phyloP scores from a whole-genome alignment of 2,888 invertebrate species.

The Tachina lurida region DNA sequence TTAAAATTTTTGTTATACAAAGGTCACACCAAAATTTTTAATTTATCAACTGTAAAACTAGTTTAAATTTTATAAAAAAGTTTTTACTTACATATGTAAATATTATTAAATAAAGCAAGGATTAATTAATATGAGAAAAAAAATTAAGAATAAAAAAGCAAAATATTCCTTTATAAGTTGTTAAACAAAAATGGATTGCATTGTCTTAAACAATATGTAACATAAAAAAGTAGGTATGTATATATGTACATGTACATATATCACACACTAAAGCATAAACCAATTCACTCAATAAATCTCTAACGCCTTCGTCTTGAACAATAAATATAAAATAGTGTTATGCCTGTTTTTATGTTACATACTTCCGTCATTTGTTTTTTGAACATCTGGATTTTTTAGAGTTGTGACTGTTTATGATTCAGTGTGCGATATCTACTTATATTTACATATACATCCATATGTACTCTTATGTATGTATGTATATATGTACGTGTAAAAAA shows the following conservation, averaged over 20 bases:
- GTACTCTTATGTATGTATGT: background rate
- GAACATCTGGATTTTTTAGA: too few relatives aligned
- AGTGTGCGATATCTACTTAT: too few relatives aligned
- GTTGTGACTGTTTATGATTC: too few relatives aligned
- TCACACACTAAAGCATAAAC: too few relatives aligned
- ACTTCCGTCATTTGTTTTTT: too few relatives aligned
- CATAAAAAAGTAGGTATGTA: background rate
- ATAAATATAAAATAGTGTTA: too few relatives aligned
- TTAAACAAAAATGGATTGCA: background rate
- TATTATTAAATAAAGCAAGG: background rate
- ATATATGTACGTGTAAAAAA: background rate
- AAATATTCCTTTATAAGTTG: background rate
- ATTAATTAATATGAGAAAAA: background rate
- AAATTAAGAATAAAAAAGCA: background rate
- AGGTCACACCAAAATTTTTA: conserved; percentile 19
- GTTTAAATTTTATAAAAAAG: conserved; percentile 14
- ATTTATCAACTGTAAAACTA: conserved; percentile 25
- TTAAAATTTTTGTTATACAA: conserved; percentile 31
- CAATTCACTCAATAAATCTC: too few relatives aligned
- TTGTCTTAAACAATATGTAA: background rate
- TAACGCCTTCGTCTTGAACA: too few relatives aligned
- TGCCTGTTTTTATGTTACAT: too few relatives aligned
- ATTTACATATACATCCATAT: background rate
- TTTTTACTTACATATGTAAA: background rate
- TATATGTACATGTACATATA: too few relatives aligned